A percentile compares a stretch with the other conserved stretches of the same genome.
Evolutionary conservation across 2,797 vertebrate genomes (phyloP).

Genomic region (Hybognathus amarus): DNA sequence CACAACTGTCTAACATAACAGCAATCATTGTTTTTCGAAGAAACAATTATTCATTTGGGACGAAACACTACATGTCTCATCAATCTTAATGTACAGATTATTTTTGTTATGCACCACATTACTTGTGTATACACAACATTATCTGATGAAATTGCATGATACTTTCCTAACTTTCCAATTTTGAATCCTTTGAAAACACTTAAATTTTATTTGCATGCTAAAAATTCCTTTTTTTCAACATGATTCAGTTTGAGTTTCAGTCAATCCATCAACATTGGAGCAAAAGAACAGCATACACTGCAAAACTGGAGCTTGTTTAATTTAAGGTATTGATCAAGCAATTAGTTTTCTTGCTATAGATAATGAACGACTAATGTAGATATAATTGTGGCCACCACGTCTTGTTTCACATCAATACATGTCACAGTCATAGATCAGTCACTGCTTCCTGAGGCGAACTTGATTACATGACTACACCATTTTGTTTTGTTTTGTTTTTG

Average conservation of each 20-base stretch:
- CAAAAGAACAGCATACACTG: constrained; percentile 43
- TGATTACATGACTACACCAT: constrained; percentile 24
- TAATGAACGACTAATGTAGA: constrained; percentile 56
- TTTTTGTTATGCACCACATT: not conserved
- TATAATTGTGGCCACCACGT: constrained; percentile 48
- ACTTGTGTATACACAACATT: not conserved
- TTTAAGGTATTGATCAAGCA: constrained; percentile 53
- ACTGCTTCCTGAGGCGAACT: constrained; percentile 4
- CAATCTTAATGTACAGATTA: not conserved
- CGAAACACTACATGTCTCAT: not conserved
- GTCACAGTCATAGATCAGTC: constrained; percentile 40
- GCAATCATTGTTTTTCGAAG: too few relatives aligned
- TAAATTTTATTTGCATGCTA: not conserved
- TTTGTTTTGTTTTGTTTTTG: constrained; percentile 13
- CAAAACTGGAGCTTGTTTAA: constrained; percentile 50
- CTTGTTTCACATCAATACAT: constrained; percentile 52
- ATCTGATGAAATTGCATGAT: too few relatives aligned
- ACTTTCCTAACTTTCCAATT: not conserved
- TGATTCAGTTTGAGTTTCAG: not conserved
- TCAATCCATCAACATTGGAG: constrained; percentile 28
- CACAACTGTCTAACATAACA: too few relatives aligned
- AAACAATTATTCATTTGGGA: not conserved
- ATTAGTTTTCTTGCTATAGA: constrained; percentile 54
- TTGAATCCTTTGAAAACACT: not conserved
- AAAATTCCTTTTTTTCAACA: not conserved